These are phyloP conservation scores for Petrocephalus zakoni DNA, from an alignment of 2,113 vertebrate genomes.

Conservation along the genomic window DNA sequence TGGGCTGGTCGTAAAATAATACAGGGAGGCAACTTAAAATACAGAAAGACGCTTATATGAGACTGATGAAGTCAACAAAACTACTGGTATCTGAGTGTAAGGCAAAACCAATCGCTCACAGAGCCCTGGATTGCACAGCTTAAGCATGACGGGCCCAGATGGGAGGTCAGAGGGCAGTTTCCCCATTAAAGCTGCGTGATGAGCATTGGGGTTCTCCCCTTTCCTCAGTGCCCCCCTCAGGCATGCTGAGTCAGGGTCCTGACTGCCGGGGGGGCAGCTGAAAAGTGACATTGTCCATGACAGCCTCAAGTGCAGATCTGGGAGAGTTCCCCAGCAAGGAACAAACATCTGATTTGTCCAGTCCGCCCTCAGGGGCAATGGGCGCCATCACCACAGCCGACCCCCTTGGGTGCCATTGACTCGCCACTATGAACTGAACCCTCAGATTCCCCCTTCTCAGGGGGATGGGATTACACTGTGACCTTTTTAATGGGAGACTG, in stretches of 20 bases:
- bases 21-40: neutral
- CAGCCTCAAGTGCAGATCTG: neutral
- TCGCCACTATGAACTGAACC: neutral
- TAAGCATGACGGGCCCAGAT: neutral
- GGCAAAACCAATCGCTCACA: neutral
- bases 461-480: neutral
- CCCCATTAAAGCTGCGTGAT: neutral
- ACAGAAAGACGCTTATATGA: neutral
- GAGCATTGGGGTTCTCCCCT: neutral
- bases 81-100: neutral
- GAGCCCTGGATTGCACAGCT: neutral
- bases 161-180: neutral
- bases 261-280: neutral
- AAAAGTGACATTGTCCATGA: neutral
- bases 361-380: neutral
- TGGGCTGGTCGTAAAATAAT: neutral
- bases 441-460: neutral
- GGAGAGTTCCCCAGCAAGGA: neutral
- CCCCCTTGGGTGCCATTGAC: neutral
- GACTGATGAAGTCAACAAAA: neutral
- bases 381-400: neutral
- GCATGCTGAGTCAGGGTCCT: neutral
- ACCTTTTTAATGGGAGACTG: neutral
- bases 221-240: neutral
- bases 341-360: neutral